Conservation (phyloP, 2,797 vertebrate genomes). For the Rachycentron canadum region DNA sequence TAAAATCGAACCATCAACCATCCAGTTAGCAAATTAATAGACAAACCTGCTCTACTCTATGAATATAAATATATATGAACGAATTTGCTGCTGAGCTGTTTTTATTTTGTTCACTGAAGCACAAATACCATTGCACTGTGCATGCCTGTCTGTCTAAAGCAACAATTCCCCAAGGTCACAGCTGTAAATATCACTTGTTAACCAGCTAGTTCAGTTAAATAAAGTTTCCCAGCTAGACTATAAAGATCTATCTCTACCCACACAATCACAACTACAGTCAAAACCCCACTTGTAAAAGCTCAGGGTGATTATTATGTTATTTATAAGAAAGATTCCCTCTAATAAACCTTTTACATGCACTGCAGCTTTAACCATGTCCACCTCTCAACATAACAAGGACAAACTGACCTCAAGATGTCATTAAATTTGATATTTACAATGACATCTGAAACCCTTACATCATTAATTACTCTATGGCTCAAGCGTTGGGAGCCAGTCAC, state of each 20-base stretch:
- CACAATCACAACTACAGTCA: slow-evolving; percentile 20
- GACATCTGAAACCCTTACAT: slow-evolving; percentile 84
- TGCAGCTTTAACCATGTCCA: slow-evolving; percentile 30
- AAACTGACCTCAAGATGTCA: slow-evolving; percentile 76
- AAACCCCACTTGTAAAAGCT: slow-evolving; percentile 50
- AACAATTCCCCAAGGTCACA: slow-evolving; percentile 29
- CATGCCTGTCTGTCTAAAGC: slow-evolving; percentile 13
- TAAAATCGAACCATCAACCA: too few relatives aligned
- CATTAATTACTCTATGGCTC: slow-evolving; percentile 84
- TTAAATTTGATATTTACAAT: slow-evolving; percentile 80
- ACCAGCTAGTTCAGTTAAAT: slow-evolving; percentile 25
- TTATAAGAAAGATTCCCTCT: slow-evolving; percentile 34
- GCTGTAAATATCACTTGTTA: slow-evolving; percentile 35
- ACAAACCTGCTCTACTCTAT: too few relatives aligned
- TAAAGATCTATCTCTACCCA: slow-evolving; percentile 10
- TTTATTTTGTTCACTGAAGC: slow-evolving; percentile 4
- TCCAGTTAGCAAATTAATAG: too few relatives aligned
- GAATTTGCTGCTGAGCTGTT: neutral
- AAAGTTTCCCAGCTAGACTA: slow-evolving; percentile 24
- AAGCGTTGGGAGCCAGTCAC: slow-evolving; percentile 69
- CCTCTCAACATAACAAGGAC: slow-evolving; percentile 74
- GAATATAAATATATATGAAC: neutral
- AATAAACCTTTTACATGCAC: slow-evolving; percentile 42
- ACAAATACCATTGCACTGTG: neutral
- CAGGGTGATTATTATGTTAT: slow-evolving; percentile 45